Conservation (phyloP, 2,113 vertebrate species). For the Gadus chalcogrammus region DNA sequence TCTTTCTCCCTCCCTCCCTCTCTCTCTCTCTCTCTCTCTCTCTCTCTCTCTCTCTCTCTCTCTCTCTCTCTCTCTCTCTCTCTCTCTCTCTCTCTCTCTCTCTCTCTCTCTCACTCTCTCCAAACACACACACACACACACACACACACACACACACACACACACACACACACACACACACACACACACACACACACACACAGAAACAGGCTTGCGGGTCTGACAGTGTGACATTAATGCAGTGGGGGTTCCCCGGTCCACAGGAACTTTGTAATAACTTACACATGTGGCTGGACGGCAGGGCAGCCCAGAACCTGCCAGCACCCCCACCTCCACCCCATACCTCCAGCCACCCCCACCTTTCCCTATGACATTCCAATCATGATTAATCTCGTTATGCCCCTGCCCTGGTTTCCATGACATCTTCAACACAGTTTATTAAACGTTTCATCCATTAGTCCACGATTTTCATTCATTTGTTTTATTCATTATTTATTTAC, state of each 20-base stretch:
- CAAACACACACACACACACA: constrained; percentile 1
- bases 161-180: constrained; percentile 5
- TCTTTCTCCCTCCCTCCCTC: too few species aligned
- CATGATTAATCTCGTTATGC: constrained; percentile 7
- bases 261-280: constrained; percentile 31
- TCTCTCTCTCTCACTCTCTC: too few species aligned
- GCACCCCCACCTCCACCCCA: constrained; percentile 6
- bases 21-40: too few species aligned
- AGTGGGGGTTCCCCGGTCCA: constrained; percentile 25
- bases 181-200: constrained; percentile 15
- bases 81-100: too few species aligned
- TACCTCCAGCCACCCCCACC: not conserved
- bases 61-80: too few species aligned
- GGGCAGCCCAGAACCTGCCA: constrained; percentile 2
- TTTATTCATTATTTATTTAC: too few species aligned
- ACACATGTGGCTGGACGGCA: constrained; percentile 28
- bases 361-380: constrained; percentile 2
- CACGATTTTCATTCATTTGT: not conserved
- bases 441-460: not conserved
- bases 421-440: not conserved
- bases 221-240: constrained; percentile 32
- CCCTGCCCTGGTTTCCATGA: not conserved
- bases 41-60: too few species aligned
- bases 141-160: constrained; percentile 14
- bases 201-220: not conserved